Evolutionary conservation across 2,797 vertebrate genomes (phyloP).

Genomic region (Galagoides demidoff): DNA sequence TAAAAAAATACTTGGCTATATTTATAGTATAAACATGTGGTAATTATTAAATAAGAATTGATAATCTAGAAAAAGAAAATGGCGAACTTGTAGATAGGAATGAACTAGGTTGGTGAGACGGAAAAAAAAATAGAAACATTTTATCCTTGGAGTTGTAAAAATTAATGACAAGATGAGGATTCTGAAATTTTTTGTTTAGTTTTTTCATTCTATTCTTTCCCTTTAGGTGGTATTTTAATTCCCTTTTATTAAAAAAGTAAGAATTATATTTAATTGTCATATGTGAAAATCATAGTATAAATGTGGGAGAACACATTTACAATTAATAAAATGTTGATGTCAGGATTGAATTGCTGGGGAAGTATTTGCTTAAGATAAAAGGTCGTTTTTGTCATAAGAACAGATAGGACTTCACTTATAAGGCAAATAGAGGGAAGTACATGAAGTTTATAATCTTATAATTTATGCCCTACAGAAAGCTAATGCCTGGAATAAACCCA

Average conservation of each 20-base stretch:
- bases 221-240: conserved; percentile 21
- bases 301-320: not conserved
- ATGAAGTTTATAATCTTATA: not conserved
- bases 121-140: conserved; percentile 31
- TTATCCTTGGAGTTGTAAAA: not conserved
- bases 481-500: not conserved
- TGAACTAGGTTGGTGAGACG: not conserved
- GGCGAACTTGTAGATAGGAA: not conserved
- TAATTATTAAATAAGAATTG: conserved; percentile 10
- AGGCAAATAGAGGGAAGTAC: not conserved
- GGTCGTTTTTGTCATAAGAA: conserved; percentile 21
- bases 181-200: not conserved
- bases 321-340: conserved; percentile 51
- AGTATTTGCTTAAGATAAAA: conserved; percentile 56
- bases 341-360: not conserved
- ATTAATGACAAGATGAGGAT: not conserved
- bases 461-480: not conserved
- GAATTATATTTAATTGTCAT: conserved; percentile 45
- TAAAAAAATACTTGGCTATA: not conserved
- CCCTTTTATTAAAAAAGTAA: conserved; percentile 40
- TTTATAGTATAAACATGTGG: conserved; percentile 41
- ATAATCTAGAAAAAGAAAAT: conserved; percentile 52
- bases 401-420: conserved; percentile 42
- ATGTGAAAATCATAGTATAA: conserved; percentile 37
- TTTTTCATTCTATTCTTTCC: not conserved